Conservation (phyloP, 2,113 vertebrate genomes). For the Paracanthobrama guichenoti region DNA sequence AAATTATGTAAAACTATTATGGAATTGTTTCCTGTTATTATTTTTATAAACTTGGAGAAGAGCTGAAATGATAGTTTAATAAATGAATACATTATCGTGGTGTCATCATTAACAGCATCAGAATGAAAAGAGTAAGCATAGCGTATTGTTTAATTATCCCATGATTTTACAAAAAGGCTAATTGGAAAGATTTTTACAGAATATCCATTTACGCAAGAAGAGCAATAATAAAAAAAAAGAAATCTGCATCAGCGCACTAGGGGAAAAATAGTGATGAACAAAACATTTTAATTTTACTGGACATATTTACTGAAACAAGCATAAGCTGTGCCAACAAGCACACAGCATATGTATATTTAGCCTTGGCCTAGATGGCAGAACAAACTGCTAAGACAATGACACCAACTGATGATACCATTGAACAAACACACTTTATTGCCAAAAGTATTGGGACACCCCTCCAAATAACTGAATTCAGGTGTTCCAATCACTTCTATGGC, state of each 20-base stretch:
- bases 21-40: slow-evolving; percentile 42
- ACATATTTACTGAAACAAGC: slow-evolving; percentile 8
- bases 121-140: slow-evolving; percentile 49
- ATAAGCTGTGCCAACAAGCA: neutral
- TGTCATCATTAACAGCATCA: slow-evolving; percentile 53
- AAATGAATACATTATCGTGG: slow-evolving; percentile 60
- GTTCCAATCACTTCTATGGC: too few species aligned
- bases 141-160: slow-evolving; percentile 62
- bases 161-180: slow-evolving; percentile 55
- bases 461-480: too few species aligned
- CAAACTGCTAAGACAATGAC: neutral
- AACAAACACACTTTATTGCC: neutral
- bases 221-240: neutral
- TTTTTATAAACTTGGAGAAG: slow-evolving; percentile 26
- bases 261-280: slow-evolving; percentile 2
- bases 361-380: neutral
- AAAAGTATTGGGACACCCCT: too few species aligned
- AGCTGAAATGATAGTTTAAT: slow-evolving; percentile 53
- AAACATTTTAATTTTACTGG: neutral
- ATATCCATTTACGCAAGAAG: slow-evolving; percentile 37
- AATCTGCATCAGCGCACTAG: neutral
- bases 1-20: slow-evolving; percentile 53
- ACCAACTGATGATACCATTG: neutral
- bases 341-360: neutral
- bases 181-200: slow-evolving; percentile 52